A percentile compares a stretch with the other conserved stretches of the same genome.
Conservation (phyloP, 2,797 vertebrate genomes). For the Lacerta bilineata region DNA sequence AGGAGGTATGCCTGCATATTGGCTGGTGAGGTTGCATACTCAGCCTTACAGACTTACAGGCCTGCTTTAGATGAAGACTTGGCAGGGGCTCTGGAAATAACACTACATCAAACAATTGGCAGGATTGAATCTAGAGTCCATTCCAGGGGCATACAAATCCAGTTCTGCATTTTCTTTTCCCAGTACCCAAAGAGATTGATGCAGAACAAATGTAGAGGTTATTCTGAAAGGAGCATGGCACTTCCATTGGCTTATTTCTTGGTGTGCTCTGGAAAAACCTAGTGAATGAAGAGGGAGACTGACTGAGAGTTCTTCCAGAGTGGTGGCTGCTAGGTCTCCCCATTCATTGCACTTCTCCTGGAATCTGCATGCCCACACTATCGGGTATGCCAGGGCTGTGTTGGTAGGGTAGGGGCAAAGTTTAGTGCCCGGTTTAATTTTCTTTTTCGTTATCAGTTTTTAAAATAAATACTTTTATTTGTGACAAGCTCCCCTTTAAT, state of each 20-base stretch:
- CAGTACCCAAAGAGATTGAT: constrained; percentile 44
- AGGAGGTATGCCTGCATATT: constrained; percentile 51
- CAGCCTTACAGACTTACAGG: constrained; percentile 70
- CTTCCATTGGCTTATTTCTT: neutral
- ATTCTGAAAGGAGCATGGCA: neutral
- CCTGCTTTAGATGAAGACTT: constrained; percentile 68
- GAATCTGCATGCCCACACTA: neutral
- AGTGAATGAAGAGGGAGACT: neutral
- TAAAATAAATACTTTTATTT: neutral
- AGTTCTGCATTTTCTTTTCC: constrained; percentile 58
- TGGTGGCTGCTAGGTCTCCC: neutral
- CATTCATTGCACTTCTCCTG: neutral
- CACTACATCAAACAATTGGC: constrained; percentile 80
- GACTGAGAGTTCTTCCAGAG: neutral
- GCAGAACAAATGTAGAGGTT: constrained; percentile 18
- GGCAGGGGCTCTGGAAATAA: constrained; percentile 77
- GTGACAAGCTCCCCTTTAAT: neutral
- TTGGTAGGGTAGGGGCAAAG: neutral
- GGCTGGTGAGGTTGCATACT: constrained; percentile 65
- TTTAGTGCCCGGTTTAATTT: neutral
- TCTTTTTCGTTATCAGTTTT: neutral
- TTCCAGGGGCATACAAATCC: constrained; percentile 73
- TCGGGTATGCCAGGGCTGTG: neutral
- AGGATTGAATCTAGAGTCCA: constrained; percentile 33
- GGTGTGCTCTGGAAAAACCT: neutral